Evolutionary conservation across 2,797 vertebrate genomes (phyloP).

Genomic region (Ambastaia sidthimunki): DNA sequence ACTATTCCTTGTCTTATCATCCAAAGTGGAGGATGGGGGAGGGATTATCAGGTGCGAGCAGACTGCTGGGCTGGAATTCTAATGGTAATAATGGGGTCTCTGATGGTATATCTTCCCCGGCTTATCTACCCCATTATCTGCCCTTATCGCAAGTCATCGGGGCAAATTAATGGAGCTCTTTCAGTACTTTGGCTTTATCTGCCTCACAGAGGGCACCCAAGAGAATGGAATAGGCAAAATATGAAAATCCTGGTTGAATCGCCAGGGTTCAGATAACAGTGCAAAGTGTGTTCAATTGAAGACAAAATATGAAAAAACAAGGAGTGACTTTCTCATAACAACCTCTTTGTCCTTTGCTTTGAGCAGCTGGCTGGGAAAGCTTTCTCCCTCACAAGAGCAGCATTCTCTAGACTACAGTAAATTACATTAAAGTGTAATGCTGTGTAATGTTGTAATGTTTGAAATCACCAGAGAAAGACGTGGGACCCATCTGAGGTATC

Average conservation of each 20-base stretch:
- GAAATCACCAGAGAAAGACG: constrained; percentile 18
- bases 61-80: constrained; percentile 91
- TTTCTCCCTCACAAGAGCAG: constrained; percentile 15
- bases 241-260: constrained; percentile 93
- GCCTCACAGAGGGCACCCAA: constrained; percentile 85
- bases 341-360: constrained; percentile 85
- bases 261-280: constrained; percentile 85
- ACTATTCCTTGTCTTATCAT: constrained; percentile 90
- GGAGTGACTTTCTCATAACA: constrained; percentile 65
- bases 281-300: constrained; percentile 78
- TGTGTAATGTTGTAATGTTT: constrained; percentile 23
- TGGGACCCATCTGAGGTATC: constrained; percentile 37
- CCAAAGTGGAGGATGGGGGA: constrained; percentile 80
- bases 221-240: constrained; percentile 92
- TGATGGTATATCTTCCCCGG: constrained; percentile 89
- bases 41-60: constrained; percentile 91
- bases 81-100: constrained; percentile 93
- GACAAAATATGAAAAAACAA: constrained; percentile 66
- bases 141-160: constrained; percentile 91
- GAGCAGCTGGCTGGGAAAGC: constrained; percentile 62
- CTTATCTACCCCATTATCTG: constrained; percentile 91
- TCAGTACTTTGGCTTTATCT: constrained; percentile 88
- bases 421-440: not conserved
- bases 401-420: constrained; percentile 1
- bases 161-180: constrained; percentile 95